These are phyloP conservation scores for Caenorhabditis sp. DNA, from an alignment of 2,888 invertebrate genomes.

Conservation along the genomic window DNA sequence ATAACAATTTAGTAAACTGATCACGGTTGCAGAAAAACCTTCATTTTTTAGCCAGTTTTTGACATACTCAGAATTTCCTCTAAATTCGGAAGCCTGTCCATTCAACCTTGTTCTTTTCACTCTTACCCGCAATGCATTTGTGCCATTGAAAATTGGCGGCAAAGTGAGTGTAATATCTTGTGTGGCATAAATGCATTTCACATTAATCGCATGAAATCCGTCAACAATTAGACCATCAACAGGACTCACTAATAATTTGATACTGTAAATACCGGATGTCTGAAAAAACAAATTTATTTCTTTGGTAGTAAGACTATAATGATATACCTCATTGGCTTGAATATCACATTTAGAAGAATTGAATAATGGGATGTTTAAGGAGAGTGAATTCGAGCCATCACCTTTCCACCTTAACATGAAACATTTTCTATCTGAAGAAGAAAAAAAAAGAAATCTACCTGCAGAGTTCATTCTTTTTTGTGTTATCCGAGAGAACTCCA, in stretches of 20 bases:
- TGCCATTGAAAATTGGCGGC: constrained; percentile 55
- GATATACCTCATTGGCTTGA: constrained; percentile 43
- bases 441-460: constrained; percentile 18
- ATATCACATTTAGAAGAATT: constrained; percentile 54
- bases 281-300: constrained; percentile 28
- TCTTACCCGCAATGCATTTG: constrained; percentile 44
- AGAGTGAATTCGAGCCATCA: constrained; percentile 44
- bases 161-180: constrained; percentile 64
- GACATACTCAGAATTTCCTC: neutral
- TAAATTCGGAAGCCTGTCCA: too few species aligned
- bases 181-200: constrained; percentile 60
- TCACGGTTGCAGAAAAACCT: too few species aligned
- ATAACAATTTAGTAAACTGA: too few species aligned
- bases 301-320: neutral
- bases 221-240: constrained; percentile 63
- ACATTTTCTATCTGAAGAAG: constrained; percentile 3
- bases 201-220: constrained; percentile 58
- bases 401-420: constrained; percentile 50
- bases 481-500: constrained; percentile 57
- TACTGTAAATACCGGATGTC: constrained; percentile 51
- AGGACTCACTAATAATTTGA: constrained; percentile 58
- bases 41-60: neutral
- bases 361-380: constrained; percentile 49
- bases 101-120: neutral
- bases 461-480: constrained; percentile 35